Evolutionary conservation across 2,888 invertebrate genomes (phyloP), one percentile per base, ranked within the genome.

Genomic region (Ochropleura leucogaster): DNA sequence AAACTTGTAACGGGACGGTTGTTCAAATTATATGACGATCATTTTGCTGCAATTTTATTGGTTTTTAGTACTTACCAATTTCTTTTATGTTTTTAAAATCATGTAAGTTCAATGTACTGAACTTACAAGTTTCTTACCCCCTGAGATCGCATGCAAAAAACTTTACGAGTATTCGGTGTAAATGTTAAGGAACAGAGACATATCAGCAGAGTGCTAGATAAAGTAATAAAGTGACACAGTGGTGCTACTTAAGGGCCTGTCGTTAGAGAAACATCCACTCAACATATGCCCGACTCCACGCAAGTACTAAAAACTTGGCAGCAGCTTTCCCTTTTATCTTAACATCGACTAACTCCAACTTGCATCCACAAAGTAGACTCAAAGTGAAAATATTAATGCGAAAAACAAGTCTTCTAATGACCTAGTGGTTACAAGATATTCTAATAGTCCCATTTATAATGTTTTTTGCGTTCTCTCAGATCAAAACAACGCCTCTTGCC

Each of bases 361-460:
- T 79, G 83, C 78, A 74, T 72, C 68, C 70, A 77, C 84, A 77
- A 89, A 83, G 85, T 84, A 75, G 82, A 72, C 75, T 73, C 77
- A 72, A 84, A 85, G 90, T 86, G 89, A 89, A 89, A 89, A 88
- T 87, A 86, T 84, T 83, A 83, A 82, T 76, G 74, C 81, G 79
- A 84, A 88, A 82, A 90, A 90, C 90, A 79, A 87, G 89, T 88
- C 82, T 84, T 30, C 65, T 82, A 82, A 84, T 83, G 87, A 85
- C 86, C 86, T 64, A 85, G 81, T 83, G 63, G 68, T 65, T 75
- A 60, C 30, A 73, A 82, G 85, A 86, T 85, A 89, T 84, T 88
- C 81, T 87, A 82, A 81, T 81, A 84, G 69, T 74, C 80, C 70
- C 85, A 86, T 89, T 90, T 77, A 89, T 90, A 76, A 87, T 77